Percentiles rank a stretch among this genome's conserved stretches.
phyloP scores from a whole-genome alignment of 2,888 invertebrate species.

The Erpobdella octoculata region DNA sequence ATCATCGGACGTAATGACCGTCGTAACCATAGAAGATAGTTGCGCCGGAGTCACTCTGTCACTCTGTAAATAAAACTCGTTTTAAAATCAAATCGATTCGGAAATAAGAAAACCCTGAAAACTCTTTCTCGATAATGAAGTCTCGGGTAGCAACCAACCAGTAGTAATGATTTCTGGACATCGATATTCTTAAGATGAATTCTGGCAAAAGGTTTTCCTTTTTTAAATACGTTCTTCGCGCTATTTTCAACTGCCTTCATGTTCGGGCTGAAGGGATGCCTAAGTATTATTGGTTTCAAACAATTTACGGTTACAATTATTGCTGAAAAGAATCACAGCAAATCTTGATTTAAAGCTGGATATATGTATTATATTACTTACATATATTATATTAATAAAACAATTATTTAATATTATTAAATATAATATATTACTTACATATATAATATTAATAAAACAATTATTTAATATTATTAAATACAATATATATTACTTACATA shows the following conservation, averaged over 20 bases:
- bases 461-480: too few species aligned
- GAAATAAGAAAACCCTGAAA: not conserved
- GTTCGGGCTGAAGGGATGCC: slow-evolving; percentile 21
- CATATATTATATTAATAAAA: too few species aligned
- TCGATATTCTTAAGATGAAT: slow-evolving; percentile 2
- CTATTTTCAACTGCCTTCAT: slow-evolving; percentile 15
- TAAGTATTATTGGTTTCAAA: not conserved
- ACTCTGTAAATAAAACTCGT: not conserved
- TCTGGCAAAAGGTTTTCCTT: not conserved
- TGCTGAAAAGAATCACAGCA: not conserved
- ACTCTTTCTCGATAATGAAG: not conserved
- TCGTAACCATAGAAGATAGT: not conserved
- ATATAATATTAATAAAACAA: too few species aligned
- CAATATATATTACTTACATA: too few species aligned
- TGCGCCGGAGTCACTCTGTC: not conserved
- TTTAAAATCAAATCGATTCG: too few species aligned
- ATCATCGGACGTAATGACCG: not conserved
- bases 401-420: too few species aligned
- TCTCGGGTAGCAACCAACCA: not conserved
- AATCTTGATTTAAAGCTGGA: not conserved
- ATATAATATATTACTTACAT: too few species aligned
- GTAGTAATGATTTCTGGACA: not conserved
- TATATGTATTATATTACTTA: too few species aligned
- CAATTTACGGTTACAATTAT: not conserved
- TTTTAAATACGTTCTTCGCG: not conserved